These are phyloP conservation scores for Callocephalon fimbriatum DNA, from an alignment of 2,113 vertebrate species.

Conservation along the genomic window DNA sequence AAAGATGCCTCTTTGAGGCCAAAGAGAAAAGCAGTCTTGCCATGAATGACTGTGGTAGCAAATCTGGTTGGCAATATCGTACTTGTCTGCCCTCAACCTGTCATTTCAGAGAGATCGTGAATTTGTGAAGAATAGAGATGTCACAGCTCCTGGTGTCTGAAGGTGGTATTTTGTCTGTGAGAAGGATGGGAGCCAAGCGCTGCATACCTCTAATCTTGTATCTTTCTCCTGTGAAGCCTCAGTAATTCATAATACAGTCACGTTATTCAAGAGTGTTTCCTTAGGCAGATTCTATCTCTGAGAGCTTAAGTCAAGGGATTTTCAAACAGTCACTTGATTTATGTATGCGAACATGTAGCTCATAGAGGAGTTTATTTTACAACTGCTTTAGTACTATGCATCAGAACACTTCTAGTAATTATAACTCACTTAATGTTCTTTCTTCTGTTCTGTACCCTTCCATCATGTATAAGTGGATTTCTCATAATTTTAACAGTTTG, in stretches of 20 bases:
- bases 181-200: background rate
- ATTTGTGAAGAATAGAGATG: background rate
- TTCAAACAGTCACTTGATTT: conserved; percentile 67
- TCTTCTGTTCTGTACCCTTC: background rate
- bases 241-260: conserved; percentile 65
- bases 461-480: background rate
- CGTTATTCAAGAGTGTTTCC: conserved; percentile 41
- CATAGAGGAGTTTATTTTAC: conserved; percentile 59
- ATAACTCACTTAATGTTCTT: background rate
- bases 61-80: background rate
- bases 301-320: conserved; percentile 70
- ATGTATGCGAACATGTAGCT: conserved; percentile 14
- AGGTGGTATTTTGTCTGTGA: conserved; percentile 32
- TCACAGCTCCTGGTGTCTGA: conserved; percentile 2
- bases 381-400: background rate
- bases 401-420: conserved; percentile 1
- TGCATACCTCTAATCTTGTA: conserved; percentile 4
- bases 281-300: conserved; percentile 61
- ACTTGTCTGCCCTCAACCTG: background rate
- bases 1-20: background rate
- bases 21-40: background rate
- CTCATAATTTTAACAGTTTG: background rate
- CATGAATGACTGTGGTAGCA: background rate
- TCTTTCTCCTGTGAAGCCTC: conserved; percentile 6
- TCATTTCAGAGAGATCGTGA: background rate